Base-by-base conservation (phyloP, 23 tunicate species). In the Botrylloides violaceus region DNA sequence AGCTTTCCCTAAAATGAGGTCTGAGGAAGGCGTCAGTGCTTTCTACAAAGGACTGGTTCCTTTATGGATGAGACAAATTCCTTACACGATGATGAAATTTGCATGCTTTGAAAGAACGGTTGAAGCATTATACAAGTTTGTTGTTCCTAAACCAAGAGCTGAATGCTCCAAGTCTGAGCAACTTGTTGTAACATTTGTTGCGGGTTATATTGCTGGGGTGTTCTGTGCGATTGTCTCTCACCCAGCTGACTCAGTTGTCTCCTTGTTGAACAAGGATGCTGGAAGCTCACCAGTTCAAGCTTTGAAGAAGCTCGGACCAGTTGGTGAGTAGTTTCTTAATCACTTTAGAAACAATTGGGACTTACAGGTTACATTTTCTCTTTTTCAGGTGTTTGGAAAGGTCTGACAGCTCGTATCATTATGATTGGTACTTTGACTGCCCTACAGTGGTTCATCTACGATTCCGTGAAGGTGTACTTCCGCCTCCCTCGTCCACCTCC, bases 371-470 rank as follows among this genome's bases (percentile, higher is more conserved):
- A 36, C 36, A 18, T 21, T 1, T 49, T 31, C 1, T 37, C 4
- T 38, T 39, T 73, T 82, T 32, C 81, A 89, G 96, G 96, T 60
- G 95, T 94, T 3, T 94, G 99, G 99, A 94, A 94, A 74, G 99
- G 99, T 2, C 80, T 94, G 43, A 64, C 63, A 6, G 95, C 99
- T 61, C 99, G 99, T 94, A 94, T 94, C 79, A 73, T 94, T 71
- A 94, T 94, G 99, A 94, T 94, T 32, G 99, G 99, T 82, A 94
- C 99, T 30, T 75, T 94, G 1, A 94, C 99, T 36, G 99, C 99
- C 76, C 85, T 94, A n/a, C 99, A 94, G 59, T 94, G 99, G 99
- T 94, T 94, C 82, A 94, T 94, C 72, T 94, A 94, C 72, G 99
- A 94, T 75, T 90, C 95, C 12, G 99, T 94, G 43, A 94, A 94